Conservation (phyloP, 92 coral and sea anemone species). For the Porites divaricata region DNA sequence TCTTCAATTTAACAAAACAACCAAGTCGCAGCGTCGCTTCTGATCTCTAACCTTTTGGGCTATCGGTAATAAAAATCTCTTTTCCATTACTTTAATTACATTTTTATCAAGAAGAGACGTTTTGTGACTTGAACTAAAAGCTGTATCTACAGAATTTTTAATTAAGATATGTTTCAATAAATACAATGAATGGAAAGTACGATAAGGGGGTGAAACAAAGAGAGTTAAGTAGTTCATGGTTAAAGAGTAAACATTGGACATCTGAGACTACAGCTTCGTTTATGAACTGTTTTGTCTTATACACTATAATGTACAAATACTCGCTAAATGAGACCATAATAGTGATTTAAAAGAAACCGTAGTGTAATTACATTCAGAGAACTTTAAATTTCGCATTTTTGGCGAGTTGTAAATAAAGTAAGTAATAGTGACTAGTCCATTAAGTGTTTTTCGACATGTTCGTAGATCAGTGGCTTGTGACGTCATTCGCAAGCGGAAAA, state of each 20-base stretch:
- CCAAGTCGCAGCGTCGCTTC: background rate
- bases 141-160: constrained; percentile 1
- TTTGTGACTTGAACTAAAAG: background rate
- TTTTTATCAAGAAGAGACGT: constrained; percentile 25
- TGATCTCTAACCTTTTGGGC: background rate
- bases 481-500: background rate
- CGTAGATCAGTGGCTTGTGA: background rate
- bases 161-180: constrained; percentile 25
- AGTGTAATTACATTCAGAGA: background rate
- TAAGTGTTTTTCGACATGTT: background rate
- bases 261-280: background rate
- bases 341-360: background rate
- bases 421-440: background rate
- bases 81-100: constrained; percentile 18
- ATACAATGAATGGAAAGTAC: background rate
- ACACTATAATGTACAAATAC: background rate
- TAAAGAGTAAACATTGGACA: background rate
- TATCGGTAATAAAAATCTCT: background rate
- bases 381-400: background rate
- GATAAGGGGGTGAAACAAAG: background rate
- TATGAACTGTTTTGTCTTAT: background rate
- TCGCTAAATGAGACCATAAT: background rate
- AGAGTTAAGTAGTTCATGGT: background rate
- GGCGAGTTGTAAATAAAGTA: background rate
- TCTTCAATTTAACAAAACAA: background rate